Conservation (phyloP, 2,797 vertebrate genomes). For the Schizothorax lantsangensis region DNA sequence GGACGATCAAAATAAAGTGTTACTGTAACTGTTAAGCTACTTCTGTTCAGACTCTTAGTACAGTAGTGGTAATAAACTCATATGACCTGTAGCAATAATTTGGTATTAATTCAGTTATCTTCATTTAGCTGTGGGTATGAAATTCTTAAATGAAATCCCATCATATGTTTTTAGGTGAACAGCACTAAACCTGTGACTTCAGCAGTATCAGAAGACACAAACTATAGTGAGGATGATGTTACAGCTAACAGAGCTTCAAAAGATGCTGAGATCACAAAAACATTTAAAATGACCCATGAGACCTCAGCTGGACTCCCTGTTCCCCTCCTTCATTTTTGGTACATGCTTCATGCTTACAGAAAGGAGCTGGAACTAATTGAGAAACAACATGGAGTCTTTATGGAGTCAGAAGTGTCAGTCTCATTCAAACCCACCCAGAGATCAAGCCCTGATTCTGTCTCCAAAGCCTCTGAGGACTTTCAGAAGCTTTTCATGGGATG, state of each 20-base stretch:
- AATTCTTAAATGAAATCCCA: background rate
- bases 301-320: background rate
- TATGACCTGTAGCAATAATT: background rate
- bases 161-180: background rate
- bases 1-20: no score
- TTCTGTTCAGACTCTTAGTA: background rate
- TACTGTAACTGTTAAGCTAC: background rate
- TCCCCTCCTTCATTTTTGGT: constrained; percentile 59
- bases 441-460: background rate
- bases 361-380: constrained; percentile 64
- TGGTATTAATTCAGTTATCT: background rate
- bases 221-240: background rate
- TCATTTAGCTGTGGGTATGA: background rate
- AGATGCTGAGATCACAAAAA: background rate
- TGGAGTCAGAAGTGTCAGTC: constrained; percentile 48
- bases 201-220: background rate
- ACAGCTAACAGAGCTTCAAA: background rate
- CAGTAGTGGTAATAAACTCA: background rate
- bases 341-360: constrained; percentile 61
- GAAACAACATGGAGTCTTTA: constrained; percentile 52
- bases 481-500: constrained; percentile 27
- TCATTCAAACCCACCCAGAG: constrained; percentile 27
- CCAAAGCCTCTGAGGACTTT: constrained; percentile 54
- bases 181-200: background rate
- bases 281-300: background rate